These are phyloP conservation scores for Temnothorax longispinosus DNA, from an alignment of 1,140 invertebrate species.

Conservation along the genomic window DNA sequence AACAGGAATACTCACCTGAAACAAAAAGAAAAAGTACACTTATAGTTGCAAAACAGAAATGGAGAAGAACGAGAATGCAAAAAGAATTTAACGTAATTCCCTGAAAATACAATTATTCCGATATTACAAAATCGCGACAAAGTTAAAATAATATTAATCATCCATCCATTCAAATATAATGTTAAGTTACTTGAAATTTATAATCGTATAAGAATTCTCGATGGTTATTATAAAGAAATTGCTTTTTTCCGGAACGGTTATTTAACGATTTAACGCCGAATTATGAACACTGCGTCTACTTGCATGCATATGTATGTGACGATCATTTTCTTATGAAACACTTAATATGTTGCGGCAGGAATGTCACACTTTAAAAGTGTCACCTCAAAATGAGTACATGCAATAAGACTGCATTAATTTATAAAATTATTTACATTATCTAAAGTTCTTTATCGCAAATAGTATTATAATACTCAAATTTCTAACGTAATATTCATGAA, in stretches of 20 bases:
- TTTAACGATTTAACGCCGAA: neutral
- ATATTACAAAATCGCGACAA: constrained; percentile 10
- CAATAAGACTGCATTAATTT: neutral
- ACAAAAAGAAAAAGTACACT: constrained; percentile 50
- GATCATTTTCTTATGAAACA: constrained; percentile 26
- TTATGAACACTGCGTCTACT: neutral
- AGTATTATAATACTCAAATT: neutral
- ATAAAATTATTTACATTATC: neutral
- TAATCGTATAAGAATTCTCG: constrained; percentile 2
- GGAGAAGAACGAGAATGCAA: neutral
- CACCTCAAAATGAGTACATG: neutral
- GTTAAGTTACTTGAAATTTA: constrained; percentile 19
- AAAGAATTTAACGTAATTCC: neutral
- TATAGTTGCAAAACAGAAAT: neutral
- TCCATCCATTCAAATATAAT: too few species aligned
- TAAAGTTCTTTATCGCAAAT: neutral
- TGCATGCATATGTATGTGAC: neutral
- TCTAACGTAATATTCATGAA: neutral
- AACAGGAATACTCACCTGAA: constrained; percentile 68
- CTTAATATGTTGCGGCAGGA: neutral
- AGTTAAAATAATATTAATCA: neutral
- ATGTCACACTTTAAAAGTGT: neutral
- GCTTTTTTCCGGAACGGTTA: constrained; percentile 44
- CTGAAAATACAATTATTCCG: neutral
- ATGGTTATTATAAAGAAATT: constrained; percentile 21